Evolutionary conservation across 1,140 invertebrate genomes (phyloP).

Genomic region (Leptoteleia sp.): DNA sequence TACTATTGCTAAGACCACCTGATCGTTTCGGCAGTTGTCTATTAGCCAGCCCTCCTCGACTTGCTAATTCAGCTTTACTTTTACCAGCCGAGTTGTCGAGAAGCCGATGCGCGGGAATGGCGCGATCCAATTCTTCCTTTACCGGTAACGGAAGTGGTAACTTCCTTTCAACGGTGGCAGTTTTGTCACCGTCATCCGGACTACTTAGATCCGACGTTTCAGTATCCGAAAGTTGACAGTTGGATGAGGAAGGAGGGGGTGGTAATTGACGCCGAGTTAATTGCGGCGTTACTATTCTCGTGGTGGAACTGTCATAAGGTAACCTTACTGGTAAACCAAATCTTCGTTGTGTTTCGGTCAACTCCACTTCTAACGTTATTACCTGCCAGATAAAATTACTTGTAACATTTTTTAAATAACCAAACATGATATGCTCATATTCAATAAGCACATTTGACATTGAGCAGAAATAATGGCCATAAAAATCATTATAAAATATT

Average conservation of each 20-base stretch:
- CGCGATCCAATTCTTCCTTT: slow-evolving; percentile 92
- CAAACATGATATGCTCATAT: too few species aligned
- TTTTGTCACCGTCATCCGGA: slow-evolving; percentile 87
- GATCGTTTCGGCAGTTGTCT: slow-evolving; percentile 80
- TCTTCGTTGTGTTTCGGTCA: slow-evolving; percentile 91
- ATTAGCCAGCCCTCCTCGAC: slow-evolving; percentile 84
- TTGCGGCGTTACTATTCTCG: slow-evolving; percentile 88
- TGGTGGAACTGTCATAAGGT: slow-evolving; percentile 88
- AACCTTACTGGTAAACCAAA: slow-evolving; percentile 92
- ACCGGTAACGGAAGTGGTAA: slow-evolving; percentile 81
- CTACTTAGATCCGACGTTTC: slow-evolving; percentile 86
- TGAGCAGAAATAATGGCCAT: too few species aligned
- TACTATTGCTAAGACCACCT: slow-evolving; percentile 84
- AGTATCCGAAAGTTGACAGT: slow-evolving; percentile 86
- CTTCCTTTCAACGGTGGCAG: slow-evolving; percentile 88
- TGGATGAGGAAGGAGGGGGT: slow-evolving; percentile 83
- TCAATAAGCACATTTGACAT: too few species aligned
- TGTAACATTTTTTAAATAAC: neutral
- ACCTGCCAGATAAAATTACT: slow-evolving; percentile 81
- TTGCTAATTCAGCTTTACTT: slow-evolving; percentile 93
- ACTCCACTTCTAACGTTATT: slow-evolving; percentile 85
- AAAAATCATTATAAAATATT: too few species aligned
- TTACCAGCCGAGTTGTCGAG: slow-evolving; percentile 93
- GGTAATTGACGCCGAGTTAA: slow-evolving; percentile 86
- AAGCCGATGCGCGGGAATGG: slow-evolving; percentile 90